Base-by-base conservation (phyloP, 2,113 vertebrate species). In the Muntiacus reevesi region DNA sequence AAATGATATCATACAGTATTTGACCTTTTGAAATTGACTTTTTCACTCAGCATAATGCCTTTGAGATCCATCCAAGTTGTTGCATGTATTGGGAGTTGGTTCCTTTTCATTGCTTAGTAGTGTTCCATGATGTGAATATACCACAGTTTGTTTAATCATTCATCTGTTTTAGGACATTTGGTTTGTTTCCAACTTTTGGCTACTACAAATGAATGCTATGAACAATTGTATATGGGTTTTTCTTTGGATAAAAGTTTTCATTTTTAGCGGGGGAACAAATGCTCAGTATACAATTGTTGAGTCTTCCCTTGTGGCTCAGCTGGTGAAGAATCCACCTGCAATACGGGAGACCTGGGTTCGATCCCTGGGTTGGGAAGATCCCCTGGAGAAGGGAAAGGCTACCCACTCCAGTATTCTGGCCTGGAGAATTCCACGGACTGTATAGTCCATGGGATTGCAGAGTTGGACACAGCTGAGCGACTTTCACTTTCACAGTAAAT, bases 251-350 rank as follows among this genome's bases (percentile, higher is more conserved):
- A 33, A 60, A 47, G 6, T 91, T 88, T 88, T 88, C 36, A 50
- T 89, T 93, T 93, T 28, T 93, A 88, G 90, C 33, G 45, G 47
- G n/a, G 57, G 40, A 27, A 79, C 76, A 93, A 93, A 85, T 87
- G 71, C 33, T 16, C 17, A 87, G 1, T 25, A 47, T 86, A 1
- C 7, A 82, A 91, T 43, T 85, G 15, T 43, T 82, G 59, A 87
- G 13, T 60, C 60, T 76, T 87, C 25, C 83, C 15, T 67, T 67
- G 17, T 36, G 64, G 33, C 64, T 67, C 9, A 11, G 64, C 33
- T 36, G 64, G 33, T 67, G 33, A 67, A 67, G 64, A 67, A 36
- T 36, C 64, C 1, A 1, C 33, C 17, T 36, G 64, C 33, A 67
- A 11, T 36, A 36, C 0, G 1, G 33, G 64, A 36, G 33, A 67